Evolutionary conservation across 2,888 invertebrate species (phyloP).

Genomic region (Morpho achilles): DNA sequence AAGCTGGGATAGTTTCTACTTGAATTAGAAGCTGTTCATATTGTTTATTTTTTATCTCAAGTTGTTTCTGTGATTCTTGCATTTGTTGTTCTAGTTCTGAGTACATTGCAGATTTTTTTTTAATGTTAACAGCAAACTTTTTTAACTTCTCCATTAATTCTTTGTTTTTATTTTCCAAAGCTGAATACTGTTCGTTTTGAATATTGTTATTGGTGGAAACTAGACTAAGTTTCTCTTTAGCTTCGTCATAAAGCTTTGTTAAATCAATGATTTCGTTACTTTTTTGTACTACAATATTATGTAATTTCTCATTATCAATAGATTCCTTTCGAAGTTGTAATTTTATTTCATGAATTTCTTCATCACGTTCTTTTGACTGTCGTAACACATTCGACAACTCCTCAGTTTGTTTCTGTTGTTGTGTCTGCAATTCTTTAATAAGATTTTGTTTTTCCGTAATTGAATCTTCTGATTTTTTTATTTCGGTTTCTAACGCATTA

Average conservation of each 20-base stretch:
- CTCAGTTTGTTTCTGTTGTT: slow-evolving; percentile 68
- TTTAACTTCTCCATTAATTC: slow-evolving; percentile 88
- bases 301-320: slow-evolving; percentile 82
- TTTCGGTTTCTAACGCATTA: slow-evolving; percentile 49
- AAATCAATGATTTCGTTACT: slow-evolving; percentile 67
- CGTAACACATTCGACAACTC: slow-evolving; percentile 63
- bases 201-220: slow-evolving; percentile 59
- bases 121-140: slow-evolving; percentile 86
- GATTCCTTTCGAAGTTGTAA: slow-evolving; percentile 78
- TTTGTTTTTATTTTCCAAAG: slow-evolving; percentile 81
- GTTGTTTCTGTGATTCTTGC: slow-evolving; percentile 51
- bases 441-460: slow-evolving; percentile 63
- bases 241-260: slow-evolving; percentile 65
- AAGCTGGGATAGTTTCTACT: slow-evolving; percentile 52
- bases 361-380: slow-evolving; percentile 75
- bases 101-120: slow-evolving; percentile 83
- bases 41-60: slow-evolving; percentile 48
- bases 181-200: slow-evolving; percentile 49
- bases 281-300: slow-evolving; percentile 76
- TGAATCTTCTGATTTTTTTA: slow-evolving; percentile 61
- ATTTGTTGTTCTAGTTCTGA: slow-evolving; percentile 81
- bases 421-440: slow-evolving; percentile 66
- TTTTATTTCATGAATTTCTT: slow-evolving; percentile 76
- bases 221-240: slow-evolving; percentile 56
- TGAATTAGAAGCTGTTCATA: slow-evolving; percentile 55